Evolutionary conservation across 1,140 invertebrate genomes (phyloP).

Genomic region (Manduca sexta): DNA sequence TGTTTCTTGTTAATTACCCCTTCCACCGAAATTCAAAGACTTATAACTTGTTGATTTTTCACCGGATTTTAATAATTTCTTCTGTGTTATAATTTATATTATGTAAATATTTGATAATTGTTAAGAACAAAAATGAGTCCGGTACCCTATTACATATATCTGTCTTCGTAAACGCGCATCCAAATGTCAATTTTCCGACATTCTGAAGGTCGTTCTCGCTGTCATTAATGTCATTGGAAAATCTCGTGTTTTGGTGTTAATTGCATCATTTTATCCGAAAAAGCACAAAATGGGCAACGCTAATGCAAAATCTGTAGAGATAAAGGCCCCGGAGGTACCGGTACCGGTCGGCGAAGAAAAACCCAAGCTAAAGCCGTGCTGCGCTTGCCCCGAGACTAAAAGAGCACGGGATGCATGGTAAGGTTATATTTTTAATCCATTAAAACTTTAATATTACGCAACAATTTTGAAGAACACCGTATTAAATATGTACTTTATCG

Average conservation of each 20-base stretch:
- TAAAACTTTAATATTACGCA: conserved; percentile 29
- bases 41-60: no score
- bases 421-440: conserved; percentile 47
- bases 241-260: conserved; percentile 10
- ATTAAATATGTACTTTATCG: no score
- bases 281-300: conserved; percentile 48
- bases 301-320: conserved; percentile 58
- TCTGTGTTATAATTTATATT: no score
- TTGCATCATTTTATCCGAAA: conserved; percentile 24
- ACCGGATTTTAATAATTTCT: no score
- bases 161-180: no score
- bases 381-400: conserved; percentile 98
- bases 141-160: no score
- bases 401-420: conserved; percentile 92
- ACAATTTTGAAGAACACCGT: conserved; percentile 7
- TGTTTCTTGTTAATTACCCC: no score
- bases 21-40: no score
- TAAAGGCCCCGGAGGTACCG: conserved; percentile 35
- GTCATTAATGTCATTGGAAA: conserved; percentile 6
- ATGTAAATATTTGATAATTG: no score
- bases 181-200: no score
- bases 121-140: no score
- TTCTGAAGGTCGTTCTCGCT: conserved; percentile 4
- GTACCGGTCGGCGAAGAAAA: conserved; percentile 57
- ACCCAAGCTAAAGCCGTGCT: conserved; percentile 93